Conservation (phyloP, 2,113 vertebrate species). For the Malurus alboscapulatus region DNA sequence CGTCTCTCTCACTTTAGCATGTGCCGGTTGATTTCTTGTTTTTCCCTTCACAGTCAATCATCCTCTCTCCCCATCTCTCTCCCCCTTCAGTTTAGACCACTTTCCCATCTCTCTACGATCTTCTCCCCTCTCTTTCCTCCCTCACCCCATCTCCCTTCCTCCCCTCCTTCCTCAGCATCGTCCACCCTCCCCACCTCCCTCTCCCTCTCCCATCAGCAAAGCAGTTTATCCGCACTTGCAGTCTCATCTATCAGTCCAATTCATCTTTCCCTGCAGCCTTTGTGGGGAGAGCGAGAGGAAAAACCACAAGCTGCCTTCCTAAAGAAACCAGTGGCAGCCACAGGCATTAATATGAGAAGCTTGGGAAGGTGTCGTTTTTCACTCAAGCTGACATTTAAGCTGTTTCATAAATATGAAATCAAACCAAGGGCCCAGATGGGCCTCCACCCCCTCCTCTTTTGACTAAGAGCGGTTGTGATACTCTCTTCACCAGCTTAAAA, state of each 20-base stretch:
- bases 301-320: conserved; percentile 61
- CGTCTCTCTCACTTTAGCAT: neutral
- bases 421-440: conserved; percentile 76
- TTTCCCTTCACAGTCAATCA: neutral
- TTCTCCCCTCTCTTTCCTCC: neutral
- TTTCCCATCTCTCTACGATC: neutral
- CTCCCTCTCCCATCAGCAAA: conserved; percentile 34
- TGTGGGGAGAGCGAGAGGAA: conserved; percentile 34
- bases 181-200: neutral
- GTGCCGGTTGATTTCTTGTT: neutral
- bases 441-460: conserved; percentile 64
- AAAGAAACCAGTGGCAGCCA: conserved; percentile 64
- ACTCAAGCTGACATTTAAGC: conserved; percentile 82
- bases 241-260: conserved; percentile 67
- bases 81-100: neutral
- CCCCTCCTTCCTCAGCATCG: neutral
- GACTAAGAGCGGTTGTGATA: conserved; percentile 32
- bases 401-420: conserved; percentile 83
- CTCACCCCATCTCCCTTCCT: neutral
- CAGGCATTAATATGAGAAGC: conserved; percentile 70
- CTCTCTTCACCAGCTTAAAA: conserved; percentile 31
- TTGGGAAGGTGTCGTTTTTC: conserved; percentile 77
- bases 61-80: neutral
- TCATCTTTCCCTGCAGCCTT: conserved; percentile 59
- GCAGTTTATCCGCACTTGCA: conserved; percentile 61